Evolutionary conservation across 2,888 invertebrate species (phyloP), one percentile per base, ranked within the genome.

Genomic region (Drosophila pegasa): DNA sequence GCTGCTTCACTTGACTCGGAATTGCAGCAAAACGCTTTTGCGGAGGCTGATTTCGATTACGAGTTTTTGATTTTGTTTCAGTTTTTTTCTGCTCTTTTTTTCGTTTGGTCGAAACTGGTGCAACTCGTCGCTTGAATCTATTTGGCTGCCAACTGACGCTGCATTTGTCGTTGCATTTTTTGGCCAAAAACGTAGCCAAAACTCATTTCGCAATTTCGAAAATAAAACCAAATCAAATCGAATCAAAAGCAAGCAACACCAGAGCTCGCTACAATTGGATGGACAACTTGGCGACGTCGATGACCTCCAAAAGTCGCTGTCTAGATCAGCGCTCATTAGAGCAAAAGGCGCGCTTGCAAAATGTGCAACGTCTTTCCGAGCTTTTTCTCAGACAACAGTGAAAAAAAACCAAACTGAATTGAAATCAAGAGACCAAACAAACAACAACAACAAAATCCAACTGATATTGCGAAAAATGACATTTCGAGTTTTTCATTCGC

Each of bases 301-400:
- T 85, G 84, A 86, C 85, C 85, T 88, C 89, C 87, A 86, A 86
- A 88, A 66, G 47, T 54, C 48, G 68, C 70, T 68, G 78, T 69
- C 72, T 82, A 76, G 67, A 78, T 78, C 75, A 67, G 58, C 63
- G 87, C 78, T 85, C 87, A 85, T 85, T 85, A 85, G 84, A 85
- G 87, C 84, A 83, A 71, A 82, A 70, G 63, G 63, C 55, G 67
- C 60, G 59, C 68, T 82, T 75, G 66, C 81, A 78, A 87, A 62
- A 77, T 79, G 87, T 86, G 86, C 80, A 82, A 85, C 72, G 85
- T 82, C 85, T 82, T 67, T 81, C 63, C 50, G 47, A 68, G 78
- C 65, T 68, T 73, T 87, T 83, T 86, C 76, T 82, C 76, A 87
- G 62, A 48, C 41, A 56, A 27, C 48, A 58, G 41, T 37, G 38